These are phyloP conservation scores for Mugil cephalus DNA, from an alignment of 2,113 vertebrate species.

Conservation along the genomic window DNA sequence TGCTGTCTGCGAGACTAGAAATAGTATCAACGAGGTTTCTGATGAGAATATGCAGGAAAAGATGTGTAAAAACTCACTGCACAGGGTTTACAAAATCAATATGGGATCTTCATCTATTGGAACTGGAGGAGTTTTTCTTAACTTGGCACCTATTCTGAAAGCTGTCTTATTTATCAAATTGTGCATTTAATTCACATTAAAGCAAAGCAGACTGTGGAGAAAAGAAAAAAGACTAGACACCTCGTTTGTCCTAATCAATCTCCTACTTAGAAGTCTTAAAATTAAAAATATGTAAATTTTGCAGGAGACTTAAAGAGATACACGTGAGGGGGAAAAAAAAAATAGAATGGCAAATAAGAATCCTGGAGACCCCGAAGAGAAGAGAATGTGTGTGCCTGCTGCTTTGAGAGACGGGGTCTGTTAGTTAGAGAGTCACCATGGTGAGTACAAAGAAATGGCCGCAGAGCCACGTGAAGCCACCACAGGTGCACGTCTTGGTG, in stretches of 20 bases:
- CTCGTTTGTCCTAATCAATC: background rate
- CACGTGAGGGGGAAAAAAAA: background rate
- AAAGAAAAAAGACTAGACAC: background rate
- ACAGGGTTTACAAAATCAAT: no score
- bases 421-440: slow-evolving; percentile 53
- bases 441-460: slow-evolving; percentile 58
- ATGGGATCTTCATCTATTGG: no score
- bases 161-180: no score
- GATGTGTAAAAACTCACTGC: no score
- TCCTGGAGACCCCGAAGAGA: slow-evolving; percentile 14
- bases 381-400: slow-evolving; percentile 22
- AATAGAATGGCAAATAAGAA: background rate
- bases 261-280: background rate
- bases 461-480: slow-evolving; percentile 47
- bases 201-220: no score
- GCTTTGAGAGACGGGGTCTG: slow-evolving; percentile 22
- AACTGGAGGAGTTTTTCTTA: no score
- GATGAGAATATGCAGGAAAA: no score
- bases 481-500: slow-evolving; percentile 41
- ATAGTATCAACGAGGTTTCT: no score
- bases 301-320: background rate
- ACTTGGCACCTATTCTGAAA: no score
- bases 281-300: background rate
- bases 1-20: no score
- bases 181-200: no score